These are phyloP conservation scores for Aphrocallistes beatrix DNA, from an alignment of 37 sponge, comb jelly and placozoan species.

Conservation along the genomic window DNA sequence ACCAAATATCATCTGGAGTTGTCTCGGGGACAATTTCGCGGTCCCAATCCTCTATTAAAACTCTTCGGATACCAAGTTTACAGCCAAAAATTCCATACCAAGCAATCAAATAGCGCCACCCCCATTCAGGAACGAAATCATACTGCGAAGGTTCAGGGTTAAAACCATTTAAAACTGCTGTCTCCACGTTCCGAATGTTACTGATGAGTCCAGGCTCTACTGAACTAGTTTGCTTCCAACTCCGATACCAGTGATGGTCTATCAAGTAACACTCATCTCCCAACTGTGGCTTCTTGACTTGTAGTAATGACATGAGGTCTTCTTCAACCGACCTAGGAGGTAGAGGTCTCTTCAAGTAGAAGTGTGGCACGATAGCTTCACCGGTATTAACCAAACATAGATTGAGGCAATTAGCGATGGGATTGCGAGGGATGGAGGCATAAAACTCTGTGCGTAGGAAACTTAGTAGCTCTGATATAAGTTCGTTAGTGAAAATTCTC, in stretches of 20 bases:
- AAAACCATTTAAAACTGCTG: background rate
- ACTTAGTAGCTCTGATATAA: background rate
- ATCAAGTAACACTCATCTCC: background rate
- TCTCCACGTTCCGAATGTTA: background rate
- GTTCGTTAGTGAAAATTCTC: background rate
- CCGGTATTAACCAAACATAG: background rate
- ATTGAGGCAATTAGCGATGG: background rate
- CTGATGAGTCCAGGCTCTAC: background rate
- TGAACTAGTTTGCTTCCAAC: background rate
- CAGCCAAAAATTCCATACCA: background rate
- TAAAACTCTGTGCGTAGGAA: background rate
- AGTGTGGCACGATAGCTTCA: background rate
- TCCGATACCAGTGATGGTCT: background rate
- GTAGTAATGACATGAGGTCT: background rate
- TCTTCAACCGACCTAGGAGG: background rate
- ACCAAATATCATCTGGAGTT: background rate
- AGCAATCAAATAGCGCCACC: background rate
- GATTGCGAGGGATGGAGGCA: background rate
- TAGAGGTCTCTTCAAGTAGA: background rate
- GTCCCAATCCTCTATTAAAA: background rate
- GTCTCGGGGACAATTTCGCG: background rate
- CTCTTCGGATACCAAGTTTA: background rate
- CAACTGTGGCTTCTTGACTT: background rate
- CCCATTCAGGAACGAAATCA: background rate
- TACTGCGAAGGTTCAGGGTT: background rate